These are phyloP conservation scores for Ceriagrion tenellum DNA, from an alignment of 2,888 invertebrate species.

Conservation along the genomic window DNA sequence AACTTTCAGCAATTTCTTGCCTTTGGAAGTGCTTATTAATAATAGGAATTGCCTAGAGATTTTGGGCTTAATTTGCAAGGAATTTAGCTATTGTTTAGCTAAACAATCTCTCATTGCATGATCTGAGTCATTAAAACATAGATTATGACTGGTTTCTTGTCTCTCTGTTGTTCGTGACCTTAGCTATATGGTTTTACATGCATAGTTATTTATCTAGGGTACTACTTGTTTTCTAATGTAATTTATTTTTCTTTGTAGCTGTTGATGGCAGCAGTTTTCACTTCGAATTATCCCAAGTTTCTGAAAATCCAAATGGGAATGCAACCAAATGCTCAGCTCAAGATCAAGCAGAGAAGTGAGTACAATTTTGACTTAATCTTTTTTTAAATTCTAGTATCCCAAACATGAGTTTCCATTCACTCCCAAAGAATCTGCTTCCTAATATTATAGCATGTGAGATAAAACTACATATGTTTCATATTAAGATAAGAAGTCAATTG, in stretches of 20 bases:
- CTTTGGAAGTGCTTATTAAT: too few relatives aligned
- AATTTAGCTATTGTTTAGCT: too few relatives aligned
- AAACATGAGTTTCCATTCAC: neutral
- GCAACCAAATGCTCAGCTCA: constrained; percentile 72
- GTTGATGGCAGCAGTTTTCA: constrained; percentile 70
- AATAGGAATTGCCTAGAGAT: too few relatives aligned
- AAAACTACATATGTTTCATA: neutral
- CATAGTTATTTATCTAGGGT: too few relatives aligned
- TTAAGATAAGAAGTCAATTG: neutral
- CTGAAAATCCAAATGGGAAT: constrained; percentile 63
- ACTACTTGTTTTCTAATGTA: neutral
- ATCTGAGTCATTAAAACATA: too few relatives aligned
- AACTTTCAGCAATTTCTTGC: too few relatives aligned
- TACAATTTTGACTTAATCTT: constrained; percentile 70
- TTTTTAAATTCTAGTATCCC: neutral
- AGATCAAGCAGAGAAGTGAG: constrained; percentile 77
- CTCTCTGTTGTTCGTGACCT: too few relatives aligned
- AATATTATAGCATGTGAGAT: neutral
- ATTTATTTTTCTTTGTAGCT: constrained; percentile 32
- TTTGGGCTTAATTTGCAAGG: too few relatives aligned
- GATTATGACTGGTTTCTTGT: too few relatives aligned
- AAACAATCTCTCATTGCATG: too few relatives aligned
- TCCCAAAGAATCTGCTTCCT: neutral
- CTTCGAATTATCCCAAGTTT: constrained; percentile 70
- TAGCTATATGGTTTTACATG: too few relatives aligned